These are phyloP conservation scores for Cromileptes altivelis DNA, from an alignment of 2,113 vertebrate species.

Conservation along the genomic window DNA sequence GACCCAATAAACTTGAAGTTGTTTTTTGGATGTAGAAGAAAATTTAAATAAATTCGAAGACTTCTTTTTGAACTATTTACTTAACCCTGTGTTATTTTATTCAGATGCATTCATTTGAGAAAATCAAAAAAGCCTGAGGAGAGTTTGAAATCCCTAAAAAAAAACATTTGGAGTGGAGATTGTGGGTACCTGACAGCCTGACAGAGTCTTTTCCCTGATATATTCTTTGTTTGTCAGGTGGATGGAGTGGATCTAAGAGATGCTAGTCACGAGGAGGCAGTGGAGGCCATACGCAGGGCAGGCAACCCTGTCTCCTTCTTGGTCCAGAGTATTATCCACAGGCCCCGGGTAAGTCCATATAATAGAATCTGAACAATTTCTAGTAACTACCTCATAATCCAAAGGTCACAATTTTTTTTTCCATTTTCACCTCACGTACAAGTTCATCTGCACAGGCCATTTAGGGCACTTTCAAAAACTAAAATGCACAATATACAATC, in stretches of 20 bases:
- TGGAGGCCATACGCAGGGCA: slow-evolving; percentile 97
- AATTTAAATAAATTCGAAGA: background rate
- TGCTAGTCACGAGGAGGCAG: slow-evolving; percentile 98
- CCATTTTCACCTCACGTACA: slow-evolving; percentile 14
- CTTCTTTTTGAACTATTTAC: too few species aligned
- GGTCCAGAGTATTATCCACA: slow-evolving; percentile 96
- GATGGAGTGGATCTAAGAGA: slow-evolving; percentile 96
- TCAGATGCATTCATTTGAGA: background rate
- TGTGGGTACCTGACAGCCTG: background rate
- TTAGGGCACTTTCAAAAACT: slow-evolving; percentile 59
- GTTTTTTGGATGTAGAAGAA: background rate
- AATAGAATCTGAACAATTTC: slow-evolving; percentile 15
- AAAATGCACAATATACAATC: background rate
- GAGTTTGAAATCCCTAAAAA: background rate
- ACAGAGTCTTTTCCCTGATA: background rate
- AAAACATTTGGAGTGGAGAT: background rate
- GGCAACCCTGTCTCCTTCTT: slow-evolving; percentile 96
- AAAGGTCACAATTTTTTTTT: slow-evolving; percentile 42
- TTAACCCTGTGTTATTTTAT: background rate
- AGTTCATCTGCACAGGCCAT: slow-evolving; percentile 4
- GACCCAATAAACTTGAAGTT: background rate
- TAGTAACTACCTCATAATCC: slow-evolving; percentile 26
- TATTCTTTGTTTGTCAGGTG: slow-evolving; percentile 87
- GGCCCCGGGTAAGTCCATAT: slow-evolving; percentile 89
- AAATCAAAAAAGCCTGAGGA: background rate